phyloP scores from a whole-genome alignment of 2,113 vertebrate species.

The Eurystomus gularis region DNA sequence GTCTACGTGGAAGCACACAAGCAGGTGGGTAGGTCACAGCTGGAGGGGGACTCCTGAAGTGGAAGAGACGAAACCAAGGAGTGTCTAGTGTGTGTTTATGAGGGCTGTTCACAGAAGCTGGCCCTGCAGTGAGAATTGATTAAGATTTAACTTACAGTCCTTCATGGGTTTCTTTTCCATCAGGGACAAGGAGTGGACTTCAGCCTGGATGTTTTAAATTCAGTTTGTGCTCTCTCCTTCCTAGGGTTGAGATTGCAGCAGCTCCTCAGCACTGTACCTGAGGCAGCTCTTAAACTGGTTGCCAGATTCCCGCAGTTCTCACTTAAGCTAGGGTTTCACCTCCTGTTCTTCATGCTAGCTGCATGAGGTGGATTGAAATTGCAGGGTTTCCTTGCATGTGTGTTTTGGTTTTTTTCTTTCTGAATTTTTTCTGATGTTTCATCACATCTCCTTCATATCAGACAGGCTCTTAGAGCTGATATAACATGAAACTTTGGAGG shows the following conservation, averaged over 20 bases:
- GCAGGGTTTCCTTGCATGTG: neutral
- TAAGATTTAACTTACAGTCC: neutral
- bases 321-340: neutral
- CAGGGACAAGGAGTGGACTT: neutral
- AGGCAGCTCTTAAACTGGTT: neutral
- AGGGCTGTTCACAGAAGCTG: neutral
- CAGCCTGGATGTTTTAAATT: neutral
- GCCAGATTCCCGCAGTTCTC: neutral
- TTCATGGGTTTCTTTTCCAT: neutral
- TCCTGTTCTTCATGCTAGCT: neutral
- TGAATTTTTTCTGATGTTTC: neutral
- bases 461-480: neutral
- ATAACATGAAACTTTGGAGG: neutral
- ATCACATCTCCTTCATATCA: neutral
- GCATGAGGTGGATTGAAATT: neutral
- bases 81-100: neutral
- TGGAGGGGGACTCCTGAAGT: neutral
- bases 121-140: neutral
- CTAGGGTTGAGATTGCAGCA: neutral
- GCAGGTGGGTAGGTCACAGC: neutral
- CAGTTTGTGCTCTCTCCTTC: neutral
- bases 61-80: neutral
- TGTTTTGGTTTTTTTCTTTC: neutral
- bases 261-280: neutral
- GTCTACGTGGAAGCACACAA: neutral